A percentile compares a stretch with the other conserved stretches of the same genome.
Evolutionary conservation across 1,140 invertebrate species (phyloP).

Genomic region (Rhagoletis zephyria): DNA sequence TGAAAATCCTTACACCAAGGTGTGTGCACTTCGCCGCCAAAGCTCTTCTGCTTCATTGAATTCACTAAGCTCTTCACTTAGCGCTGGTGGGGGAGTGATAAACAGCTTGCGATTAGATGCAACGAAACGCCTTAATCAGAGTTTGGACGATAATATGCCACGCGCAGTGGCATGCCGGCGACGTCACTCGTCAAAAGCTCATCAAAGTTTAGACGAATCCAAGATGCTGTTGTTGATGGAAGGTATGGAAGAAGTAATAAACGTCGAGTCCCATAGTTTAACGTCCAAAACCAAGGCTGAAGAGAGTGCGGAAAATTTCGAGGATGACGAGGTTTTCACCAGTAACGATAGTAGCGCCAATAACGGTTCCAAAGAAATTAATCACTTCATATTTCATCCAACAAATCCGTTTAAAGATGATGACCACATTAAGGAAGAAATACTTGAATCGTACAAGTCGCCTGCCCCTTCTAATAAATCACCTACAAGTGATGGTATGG

Average conservation of each 20-base stretch:
- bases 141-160: constrained; percentile 79
- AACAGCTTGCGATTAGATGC: constrained; percentile 61
- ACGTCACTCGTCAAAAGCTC: constrained; percentile 68
- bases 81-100: constrained; percentile 51
- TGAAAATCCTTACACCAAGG: constrained; percentile 88
- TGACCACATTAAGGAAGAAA: constrained; percentile 53
- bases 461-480: constrained; percentile 58
- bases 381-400: constrained; percentile 65
- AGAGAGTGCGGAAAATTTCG: constrained; percentile 61
- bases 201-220: constrained; percentile 79
- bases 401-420: constrained; percentile 71
- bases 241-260: constrained; percentile 57
- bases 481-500: constrained; percentile 57
- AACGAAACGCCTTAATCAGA: constrained; percentile 78
- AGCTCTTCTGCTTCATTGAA: constrained; percentile 82
- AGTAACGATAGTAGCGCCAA: constrained; percentile 57
- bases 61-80: constrained; percentile 67
- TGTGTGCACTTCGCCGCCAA: constrained; percentile 86
- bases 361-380: constrained; percentile 52
- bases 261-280: not conserved
- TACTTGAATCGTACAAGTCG: constrained; percentile 45
- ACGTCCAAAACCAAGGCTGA: constrained; percentile 54
- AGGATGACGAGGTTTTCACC: constrained; percentile 66
- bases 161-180: constrained; percentile 66
- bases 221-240: constrained; percentile 71